Evolutionary conservation across 1,140 invertebrate species (phyloP), one percentile per base, ranked within the genome.

Genomic region (Plutomurus gul): DNA sequence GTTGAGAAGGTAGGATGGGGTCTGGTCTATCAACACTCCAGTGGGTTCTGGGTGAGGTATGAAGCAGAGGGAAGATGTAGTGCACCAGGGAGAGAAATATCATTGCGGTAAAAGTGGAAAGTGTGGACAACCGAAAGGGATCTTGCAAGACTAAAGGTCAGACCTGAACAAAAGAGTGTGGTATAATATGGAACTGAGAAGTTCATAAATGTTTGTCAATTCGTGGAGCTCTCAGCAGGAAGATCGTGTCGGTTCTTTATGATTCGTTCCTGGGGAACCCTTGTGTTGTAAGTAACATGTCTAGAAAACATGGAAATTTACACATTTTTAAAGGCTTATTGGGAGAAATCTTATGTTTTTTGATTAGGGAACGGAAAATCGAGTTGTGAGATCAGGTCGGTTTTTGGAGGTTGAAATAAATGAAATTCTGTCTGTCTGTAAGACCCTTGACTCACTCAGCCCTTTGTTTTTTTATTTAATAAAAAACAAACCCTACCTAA

Each of bases 131-230:
- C 30, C 30, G 56, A 65, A 65, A 65, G 56, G 27, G 27, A 30
- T 33, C 56, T 65, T 65, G 36, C 56, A 65, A 65, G 56, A 33
- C 56, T 65, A 65, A 65, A 65, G 56, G 56, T 65, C 56, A 65
- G 30, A 65, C 56, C 18, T n/a, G 27, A 65, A 65, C 56, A 65
- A 65, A 65, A 65, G 56, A 27, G 36, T 30, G 3, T n/a, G n/a
- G 30, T 65, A 65, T 65, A 65, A 65, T 33, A 65, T 65, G 56
- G 56, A 65, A 65, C 56, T 65, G 56, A 65, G 56, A 65, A 65
- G 56, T 65, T 65, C 56, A 65, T 65, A 65, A 72, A 72, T 72
- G 70, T 72, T 72, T 72, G 70, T 72, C 70, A 72, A 72, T 43
- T 37, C 70, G 40, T 40, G 70, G 16, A 18, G 70, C 18, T 72